Evolutionary conservation across 2,797 vertebrate species (phyloP).

Genomic region (Capromys pilorides): DNA sequence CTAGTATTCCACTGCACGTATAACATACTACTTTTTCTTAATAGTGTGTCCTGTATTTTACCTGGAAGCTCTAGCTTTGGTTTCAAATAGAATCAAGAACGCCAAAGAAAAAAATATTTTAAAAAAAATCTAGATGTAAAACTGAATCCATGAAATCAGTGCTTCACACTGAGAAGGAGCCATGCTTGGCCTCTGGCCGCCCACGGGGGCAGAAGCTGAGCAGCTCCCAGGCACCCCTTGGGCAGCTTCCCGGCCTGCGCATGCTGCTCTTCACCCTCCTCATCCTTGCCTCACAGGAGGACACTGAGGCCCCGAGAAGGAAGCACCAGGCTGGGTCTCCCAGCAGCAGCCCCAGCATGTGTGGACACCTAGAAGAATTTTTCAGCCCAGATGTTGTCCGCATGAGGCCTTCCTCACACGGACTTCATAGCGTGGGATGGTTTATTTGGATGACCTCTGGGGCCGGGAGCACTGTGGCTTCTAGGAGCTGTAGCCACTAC

Average conservation of each 20-base stretch:
- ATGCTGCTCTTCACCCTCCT: not conserved
- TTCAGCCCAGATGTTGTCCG: rapidly evolving
- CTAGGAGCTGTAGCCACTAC: not conserved
- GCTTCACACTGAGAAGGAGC: rapidly evolving
- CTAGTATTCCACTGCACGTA: not conserved
- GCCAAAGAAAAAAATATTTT: too few species aligned
- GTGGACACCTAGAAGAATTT: not conserved
- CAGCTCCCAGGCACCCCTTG: not conserved
- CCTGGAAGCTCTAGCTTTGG: not conserved
- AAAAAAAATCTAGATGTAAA: not conserved
- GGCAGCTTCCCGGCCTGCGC: rapidly evolving
- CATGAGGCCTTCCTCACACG: not conserved
- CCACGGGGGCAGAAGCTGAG: not conserved
- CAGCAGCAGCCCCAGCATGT: not conserved
- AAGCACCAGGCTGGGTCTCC: not conserved
- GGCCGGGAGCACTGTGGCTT: rapidly evolving
- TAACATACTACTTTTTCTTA: not conserved
- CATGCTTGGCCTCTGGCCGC: rapidly evolving
- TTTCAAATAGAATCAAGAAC: not conserved
- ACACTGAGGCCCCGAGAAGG: not conserved
- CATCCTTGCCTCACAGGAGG: too few species aligned
- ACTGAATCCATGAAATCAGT: not conserved
- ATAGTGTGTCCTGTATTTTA: not conserved
- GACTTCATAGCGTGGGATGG: rapidly evolving
- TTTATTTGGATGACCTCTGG: not conserved